Evolutionary conservation across 1,140 invertebrate species (phyloP).

Genomic region (Stenopsyche tienmushanensis): DNA sequence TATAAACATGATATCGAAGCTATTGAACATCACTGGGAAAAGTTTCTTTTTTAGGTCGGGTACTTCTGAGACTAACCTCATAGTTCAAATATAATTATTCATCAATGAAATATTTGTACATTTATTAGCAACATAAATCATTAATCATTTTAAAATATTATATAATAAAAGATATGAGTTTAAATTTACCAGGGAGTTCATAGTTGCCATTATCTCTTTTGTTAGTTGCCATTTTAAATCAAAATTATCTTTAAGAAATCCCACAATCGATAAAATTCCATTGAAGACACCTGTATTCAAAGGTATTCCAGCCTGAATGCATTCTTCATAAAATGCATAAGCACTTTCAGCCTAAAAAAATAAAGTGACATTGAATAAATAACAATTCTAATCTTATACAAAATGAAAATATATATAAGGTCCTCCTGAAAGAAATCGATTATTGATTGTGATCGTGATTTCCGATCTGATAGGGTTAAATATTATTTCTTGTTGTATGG

Average conservation of each 20-base stretch:
- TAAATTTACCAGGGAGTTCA: slow-evolving; percentile 57
- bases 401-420: background rate
- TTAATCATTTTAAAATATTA: background rate
- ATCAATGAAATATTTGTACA: slow-evolving; percentile 18
- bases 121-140: background rate
- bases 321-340: slow-evolving; percentile 66
- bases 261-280: slow-evolving; percentile 61
- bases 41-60: no score
- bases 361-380: slow-evolving; percentile 37
- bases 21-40: no score
- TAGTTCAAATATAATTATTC: no score
- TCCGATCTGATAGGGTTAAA: no score
- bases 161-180: background rate
- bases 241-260: slow-evolving; percentile 62
- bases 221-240: slow-evolving; percentile 65
- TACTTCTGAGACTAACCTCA: no score
- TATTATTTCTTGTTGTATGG: no score
- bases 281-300: slow-evolving; percentile 71
- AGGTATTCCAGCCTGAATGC: slow-evolving; percentile 62
- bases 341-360: slow-evolving; percentile 64
- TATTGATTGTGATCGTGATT: no score
- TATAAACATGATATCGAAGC: no score
- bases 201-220: slow-evolving; percentile 59
- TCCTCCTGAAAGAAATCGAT: slow-evolving; percentile 24
- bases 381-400: slow-evolving; percentile 10